Evolutionary conservation across 2,888 invertebrate genomes (phyloP), one percentile per base, ranked within the genome.

Genomic region (Nudaria mundana): DNA sequence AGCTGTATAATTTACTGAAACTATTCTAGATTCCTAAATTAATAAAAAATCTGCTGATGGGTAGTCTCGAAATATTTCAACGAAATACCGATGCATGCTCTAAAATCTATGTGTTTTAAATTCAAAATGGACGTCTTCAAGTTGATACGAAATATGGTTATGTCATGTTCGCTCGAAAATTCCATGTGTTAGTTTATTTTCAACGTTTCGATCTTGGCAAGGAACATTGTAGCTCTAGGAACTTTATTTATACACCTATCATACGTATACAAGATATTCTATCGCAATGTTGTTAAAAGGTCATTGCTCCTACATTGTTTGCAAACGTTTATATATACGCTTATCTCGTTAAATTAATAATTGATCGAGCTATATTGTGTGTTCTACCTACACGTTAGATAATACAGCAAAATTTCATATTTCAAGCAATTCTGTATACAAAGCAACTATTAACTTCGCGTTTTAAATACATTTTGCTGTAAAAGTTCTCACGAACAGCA

Each of bases 321-420:
- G 61, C 53, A 49, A 44, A 30, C 44, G 52, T 57, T 66, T 61
- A 68, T 63, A n/a, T n/a, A n/a, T n/a, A 48, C 43, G 46, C 45
- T 37, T 57, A 66, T 68, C 65, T 62, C 51, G 59, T 56, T 56
- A 42, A 54, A 58, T 57, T 59, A 59, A 53, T 70, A 65, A 63
- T 67, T 66, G 61, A 67, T 60, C 47, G 48, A 53, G 56, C 58
- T n/a, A n/a, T n/a, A n/a, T n/a, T n/a, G 60, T 67, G 61, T 61
- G 56, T 38, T 40, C 48, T 32, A 25, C 37, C 43, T 28, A 41
- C 33, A 48, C 50, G 53, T n/a, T n/a, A n/a, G n/a, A n/a, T n/a
- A n/a, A n/a, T n/a, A n/a, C n/a, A n/a, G n/a, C n/a, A n/a, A n/a
- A 13, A 10, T 52, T 50, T 49, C 58, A 50, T 54, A 48, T 35